Conservation (phyloP, 2,888 invertebrate species). For the Hedychridium roseum region DNA sequence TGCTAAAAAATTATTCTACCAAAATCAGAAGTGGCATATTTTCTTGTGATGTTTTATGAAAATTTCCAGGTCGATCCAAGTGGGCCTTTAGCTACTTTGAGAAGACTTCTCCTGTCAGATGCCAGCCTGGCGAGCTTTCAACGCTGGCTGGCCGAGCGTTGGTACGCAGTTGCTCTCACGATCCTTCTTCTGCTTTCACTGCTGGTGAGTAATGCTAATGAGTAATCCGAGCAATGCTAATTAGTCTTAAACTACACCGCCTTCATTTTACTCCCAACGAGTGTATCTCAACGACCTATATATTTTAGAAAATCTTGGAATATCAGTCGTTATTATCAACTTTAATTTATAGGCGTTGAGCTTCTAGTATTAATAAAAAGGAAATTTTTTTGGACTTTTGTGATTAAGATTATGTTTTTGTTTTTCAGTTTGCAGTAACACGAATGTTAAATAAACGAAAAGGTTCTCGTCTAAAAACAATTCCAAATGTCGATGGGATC, state of each 20-base stretch:
- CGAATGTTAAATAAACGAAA: slow-evolving; percentile 61
- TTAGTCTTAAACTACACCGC: no score
- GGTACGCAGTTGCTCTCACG: slow-evolving; percentile 85
- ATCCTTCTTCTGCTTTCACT: slow-evolving; percentile 75
- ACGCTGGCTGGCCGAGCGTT: slow-evolving; percentile 84
- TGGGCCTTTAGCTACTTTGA: slow-evolving; percentile 85
- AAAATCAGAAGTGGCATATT: background rate
- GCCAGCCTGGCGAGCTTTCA: slow-evolving; percentile 87
- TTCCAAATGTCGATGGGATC: slow-evolving; percentile 55
- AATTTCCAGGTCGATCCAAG: slow-evolving; percentile 79
- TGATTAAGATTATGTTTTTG: background rate
- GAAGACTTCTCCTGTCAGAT: slow-evolving; percentile 83
- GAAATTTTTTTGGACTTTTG: background rate
- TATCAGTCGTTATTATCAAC: slow-evolving; percentile 15
- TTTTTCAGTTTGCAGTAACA: slow-evolving; percentile 57
- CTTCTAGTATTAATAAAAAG: background rate
- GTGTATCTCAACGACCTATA: slow-evolving; percentile 6
- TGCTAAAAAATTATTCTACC: no score
- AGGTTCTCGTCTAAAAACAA: slow-evolving; percentile 58
- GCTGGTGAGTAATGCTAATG: slow-evolving; percentile 72
- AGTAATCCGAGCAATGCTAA: background rate
- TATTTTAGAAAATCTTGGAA: slow-evolving; percentile 5
- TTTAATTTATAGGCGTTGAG: slow-evolving; percentile 24
- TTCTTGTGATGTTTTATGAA: slow-evolving; percentile 8
- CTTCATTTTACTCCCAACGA: no score